These are phyloP conservation scores for Echiichthys vipera DNA, from an alignment of 2,797 vertebrate species.

Conservation along the genomic window DNA sequence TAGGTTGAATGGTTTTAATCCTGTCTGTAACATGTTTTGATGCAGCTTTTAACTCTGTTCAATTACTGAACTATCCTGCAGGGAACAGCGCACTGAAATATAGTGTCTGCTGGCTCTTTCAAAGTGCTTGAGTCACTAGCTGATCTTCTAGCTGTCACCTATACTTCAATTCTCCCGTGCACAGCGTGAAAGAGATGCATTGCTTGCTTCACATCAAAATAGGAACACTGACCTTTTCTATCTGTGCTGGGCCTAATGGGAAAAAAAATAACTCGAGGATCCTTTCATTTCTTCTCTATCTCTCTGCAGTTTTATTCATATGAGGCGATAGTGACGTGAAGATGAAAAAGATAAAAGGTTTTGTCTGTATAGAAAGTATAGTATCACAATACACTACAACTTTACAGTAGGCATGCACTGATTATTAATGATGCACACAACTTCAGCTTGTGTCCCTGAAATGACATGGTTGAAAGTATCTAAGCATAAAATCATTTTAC, in stretches of 20 bases:
- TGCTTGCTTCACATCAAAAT: background rate
- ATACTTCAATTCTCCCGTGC: background rate
- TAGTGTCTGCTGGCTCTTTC: background rate
- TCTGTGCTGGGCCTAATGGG: background rate
- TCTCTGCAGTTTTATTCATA: background rate
- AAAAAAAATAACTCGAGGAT: background rate
- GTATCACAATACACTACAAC: background rate
- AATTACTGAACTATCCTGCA: background rate
- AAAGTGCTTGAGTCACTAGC: background rate
- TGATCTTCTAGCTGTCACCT: background rate
- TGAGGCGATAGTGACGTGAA: background rate
- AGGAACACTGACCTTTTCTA: background rate
- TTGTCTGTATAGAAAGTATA: background rate
- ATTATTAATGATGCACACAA: background rate
- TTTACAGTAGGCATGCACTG: background rate
- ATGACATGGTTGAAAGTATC: background rate
- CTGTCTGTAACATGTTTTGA: conserved; percentile 6
- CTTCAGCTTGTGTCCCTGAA: background rate
- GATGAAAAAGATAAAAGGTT: conserved; percentile 8
- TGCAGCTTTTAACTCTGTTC: background rate
- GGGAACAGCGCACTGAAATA: background rate
- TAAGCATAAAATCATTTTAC: too few relatives aligned
- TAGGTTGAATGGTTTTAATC: background rate
- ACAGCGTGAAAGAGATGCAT: background rate
- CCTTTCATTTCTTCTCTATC: too few relatives aligned